phyloP scores from a whole-genome alignment of 2,888 invertebrate species.

The Hesperia comma region DNA sequence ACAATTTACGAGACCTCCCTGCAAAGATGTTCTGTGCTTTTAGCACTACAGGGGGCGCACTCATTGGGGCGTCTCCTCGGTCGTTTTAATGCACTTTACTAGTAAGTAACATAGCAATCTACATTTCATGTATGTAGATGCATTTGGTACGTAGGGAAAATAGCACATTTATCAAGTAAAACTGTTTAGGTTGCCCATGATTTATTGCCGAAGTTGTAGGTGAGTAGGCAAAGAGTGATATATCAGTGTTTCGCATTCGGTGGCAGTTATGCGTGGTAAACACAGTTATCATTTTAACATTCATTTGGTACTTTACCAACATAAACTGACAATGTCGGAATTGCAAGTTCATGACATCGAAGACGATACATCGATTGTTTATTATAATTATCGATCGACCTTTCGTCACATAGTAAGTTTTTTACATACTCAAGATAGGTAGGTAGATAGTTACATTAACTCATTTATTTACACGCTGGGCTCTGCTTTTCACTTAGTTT shows the following conservation, averaged over 20 bases:
- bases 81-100: constrained; percentile 67
- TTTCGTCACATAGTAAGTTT: too few species aligned
- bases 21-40: constrained; percentile 43
- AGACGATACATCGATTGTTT: too few species aligned
- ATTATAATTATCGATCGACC: too few species aligned
- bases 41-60: constrained; percentile 45
- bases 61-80: constrained; percentile 59
- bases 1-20: constrained; percentile 45
- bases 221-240: not conserved
- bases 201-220: constrained; percentile 16
- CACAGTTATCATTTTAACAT: not conserved
- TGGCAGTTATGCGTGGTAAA: not conserved
- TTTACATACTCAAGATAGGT: too few species aligned
- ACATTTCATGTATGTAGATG: constrained; percentile 11
- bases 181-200: not conserved
- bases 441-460: too few species aligned
- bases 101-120: constrained; percentile 39
- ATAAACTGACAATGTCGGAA: too few species aligned
- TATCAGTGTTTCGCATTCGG: not conserved
- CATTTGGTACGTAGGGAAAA: constrained; percentile 9
- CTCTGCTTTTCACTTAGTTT: too few species aligned
- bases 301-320: not conserved
- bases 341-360: too few species aligned
- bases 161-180: constrained; percentile 15
- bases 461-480: too few species aligned